These are phyloP conservation scores for Orthosia gothica DNA, from an alignment of 2,888 invertebrate species.

Conservation along the genomic window DNA sequence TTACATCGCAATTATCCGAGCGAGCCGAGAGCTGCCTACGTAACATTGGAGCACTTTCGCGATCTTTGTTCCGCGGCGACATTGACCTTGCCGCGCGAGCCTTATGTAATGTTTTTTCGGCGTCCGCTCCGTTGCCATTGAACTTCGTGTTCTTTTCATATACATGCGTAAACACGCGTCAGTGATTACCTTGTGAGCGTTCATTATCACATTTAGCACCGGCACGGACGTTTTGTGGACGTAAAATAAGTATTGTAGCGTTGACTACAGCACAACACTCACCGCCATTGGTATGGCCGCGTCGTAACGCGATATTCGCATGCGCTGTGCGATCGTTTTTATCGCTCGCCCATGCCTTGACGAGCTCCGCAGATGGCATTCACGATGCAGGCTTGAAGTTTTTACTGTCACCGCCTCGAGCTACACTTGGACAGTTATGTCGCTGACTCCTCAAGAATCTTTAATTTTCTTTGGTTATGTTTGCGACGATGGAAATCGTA, in stretches of 20 bases:
- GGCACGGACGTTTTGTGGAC: slow-evolving; percentile 65
- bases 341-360: slow-evolving; percentile 78
- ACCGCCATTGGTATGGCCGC: slow-evolving; percentile 76
- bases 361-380: slow-evolving; percentile 83
- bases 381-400: slow-evolving; percentile 80
- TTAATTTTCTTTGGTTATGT: slow-evolving; percentile 75
- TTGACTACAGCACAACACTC: slow-evolving; percentile 69
- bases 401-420: slow-evolving; percentile 78
- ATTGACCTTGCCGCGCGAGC: slow-evolving; percentile 85
- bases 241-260: slow-evolving; percentile 62
- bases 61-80: slow-evolving; percentile 88
- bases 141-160: slow-evolving; percentile 76
- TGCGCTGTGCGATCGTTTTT: slow-evolving; percentile 84
- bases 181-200: slow-evolving; percentile 71
- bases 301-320: slow-evolving; percentile 81
- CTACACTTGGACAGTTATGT: slow-evolving; percentile 80
- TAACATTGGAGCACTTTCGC: slow-evolving; percentile 88
- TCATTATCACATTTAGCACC: slow-evolving; percentile 77
- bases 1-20: slow-evolving; percentile 90
- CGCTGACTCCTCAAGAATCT: slow-evolving; percentile 77
- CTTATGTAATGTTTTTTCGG: slow-evolving; percentile 87
- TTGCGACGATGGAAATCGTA: slow-evolving; percentile 70
- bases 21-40: slow-evolving; percentile 79
- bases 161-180: slow-evolving; percentile 78
- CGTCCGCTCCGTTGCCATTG: slow-evolving; percentile 83